Conservation (phyloP, 2,888 invertebrate species). For the Actias luna region DNA sequence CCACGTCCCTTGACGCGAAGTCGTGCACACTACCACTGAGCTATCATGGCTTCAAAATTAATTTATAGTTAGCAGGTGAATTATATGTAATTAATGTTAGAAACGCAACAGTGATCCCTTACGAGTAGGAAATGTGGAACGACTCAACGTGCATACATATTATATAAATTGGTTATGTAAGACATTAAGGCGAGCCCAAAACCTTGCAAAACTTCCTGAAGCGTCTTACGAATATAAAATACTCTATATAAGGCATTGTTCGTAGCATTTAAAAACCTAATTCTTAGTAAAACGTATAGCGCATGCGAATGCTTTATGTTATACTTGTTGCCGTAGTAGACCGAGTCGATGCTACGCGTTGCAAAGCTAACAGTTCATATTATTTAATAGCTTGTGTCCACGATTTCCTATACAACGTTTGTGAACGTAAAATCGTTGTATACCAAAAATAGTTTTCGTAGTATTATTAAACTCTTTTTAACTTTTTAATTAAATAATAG, state of each 20-base stretch:
- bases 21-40: no score
- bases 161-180: slow-evolving; percentile 12
- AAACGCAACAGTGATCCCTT: neutral
- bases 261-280: slow-evolving; percentile 47
- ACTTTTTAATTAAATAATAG: no score
- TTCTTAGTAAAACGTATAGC: slow-evolving; percentile 21
- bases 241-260: slow-evolving; percentile 27
- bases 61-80: no score
- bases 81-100: neutral
- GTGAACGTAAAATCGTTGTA: no score
- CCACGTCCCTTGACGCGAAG: no score
- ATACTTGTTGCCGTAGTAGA: neutral
- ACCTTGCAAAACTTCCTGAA: slow-evolving; percentile 29
- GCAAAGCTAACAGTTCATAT: neutral
- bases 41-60: no score
- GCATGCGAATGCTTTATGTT: neutral
- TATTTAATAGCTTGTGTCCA: no score
- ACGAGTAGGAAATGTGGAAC: neutral
- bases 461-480: no score
- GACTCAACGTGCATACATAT: neutral
- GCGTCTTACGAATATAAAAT: slow-evolving; percentile 37
- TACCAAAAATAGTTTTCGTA: no score
- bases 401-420: no score
- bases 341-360: neutral
- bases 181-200: slow-evolving; percentile 13